Percentiles rank a stretch among this genome's conserved stretches.
Evolutionary conservation across 2,797 vertebrate species (phyloP).

Genomic region (Iguana delicatissima): DNA sequence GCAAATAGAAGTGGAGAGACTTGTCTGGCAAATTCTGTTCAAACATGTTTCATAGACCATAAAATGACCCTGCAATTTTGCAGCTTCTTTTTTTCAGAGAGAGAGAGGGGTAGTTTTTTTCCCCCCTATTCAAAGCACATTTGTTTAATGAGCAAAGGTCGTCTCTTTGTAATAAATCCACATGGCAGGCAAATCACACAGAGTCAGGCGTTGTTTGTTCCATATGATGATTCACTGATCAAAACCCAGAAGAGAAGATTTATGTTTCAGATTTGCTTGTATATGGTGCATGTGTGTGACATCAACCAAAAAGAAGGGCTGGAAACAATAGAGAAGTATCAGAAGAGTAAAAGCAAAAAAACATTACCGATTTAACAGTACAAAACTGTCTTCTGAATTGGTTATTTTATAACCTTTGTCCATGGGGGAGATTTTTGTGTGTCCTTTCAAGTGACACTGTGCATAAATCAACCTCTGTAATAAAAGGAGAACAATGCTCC

Average conservation of each 20-base stretch:
- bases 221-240: conserved; percentile 69
- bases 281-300: conserved; percentile 51
- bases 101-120: background rate
- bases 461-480: conserved; percentile 63
- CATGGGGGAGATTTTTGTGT: conserved; percentile 50
- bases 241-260: conserved; percentile 59
- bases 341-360: conserved; percentile 53
- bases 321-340: conserved; percentile 56
- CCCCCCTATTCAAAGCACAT: conserved; percentile 8
- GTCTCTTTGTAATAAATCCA: conserved; percentile 50
- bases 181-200: conserved; percentile 54
- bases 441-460: conserved; percentile 57
- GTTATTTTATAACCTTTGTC: conserved; percentile 64
- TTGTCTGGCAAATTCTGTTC: conserved; percentile 58
- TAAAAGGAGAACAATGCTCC: conserved; percentile 52
- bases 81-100: background rate
- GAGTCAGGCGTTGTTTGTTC: conserved; percentile 56
- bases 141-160: conserved; percentile 28
- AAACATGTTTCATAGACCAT: conserved; percentile 55
- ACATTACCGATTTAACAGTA: conserved; percentile 70
- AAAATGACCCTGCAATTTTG: conserved; percentile 55
- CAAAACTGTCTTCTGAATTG: conserved; percentile 51
- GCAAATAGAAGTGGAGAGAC: background rate
- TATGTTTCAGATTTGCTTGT: conserved; percentile 72
- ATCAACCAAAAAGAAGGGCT: conserved; percentile 62